Evolutionary conservation across 1,140 invertebrate species (phyloP).

Genomic region (Bombus pyrosoma): DNA sequence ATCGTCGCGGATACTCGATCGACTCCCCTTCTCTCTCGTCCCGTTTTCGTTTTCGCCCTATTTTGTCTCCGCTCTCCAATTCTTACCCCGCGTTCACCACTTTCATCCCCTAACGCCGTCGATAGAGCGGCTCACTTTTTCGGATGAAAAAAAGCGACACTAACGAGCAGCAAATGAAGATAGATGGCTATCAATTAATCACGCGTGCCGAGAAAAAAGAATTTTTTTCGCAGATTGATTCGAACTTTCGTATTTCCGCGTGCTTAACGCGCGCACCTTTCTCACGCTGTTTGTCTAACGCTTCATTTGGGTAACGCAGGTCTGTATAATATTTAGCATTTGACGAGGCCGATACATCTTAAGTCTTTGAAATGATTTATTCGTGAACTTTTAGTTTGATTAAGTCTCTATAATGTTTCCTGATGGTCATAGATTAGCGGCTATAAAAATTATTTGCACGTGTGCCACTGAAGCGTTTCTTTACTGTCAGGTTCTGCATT

Average conservation of each 20-base stretch:
- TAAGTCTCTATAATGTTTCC: too few species aligned
- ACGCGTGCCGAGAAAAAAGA: constrained; percentile 2
- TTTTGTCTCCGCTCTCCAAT: not conserved
- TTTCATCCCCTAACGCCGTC: not conserved
- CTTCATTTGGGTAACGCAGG: not conserved
- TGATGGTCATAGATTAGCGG: too few species aligned
- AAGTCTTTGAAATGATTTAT: too few species aligned
- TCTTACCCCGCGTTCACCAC: not conserved
- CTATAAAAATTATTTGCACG: too few species aligned
- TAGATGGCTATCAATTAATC: constrained; percentile 57
- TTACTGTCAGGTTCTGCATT: too few species aligned
- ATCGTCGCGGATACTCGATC: constrained; percentile 27
- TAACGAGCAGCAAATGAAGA: constrained; percentile 58
- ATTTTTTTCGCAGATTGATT: constrained; percentile 30
- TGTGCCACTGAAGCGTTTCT: too few species aligned
- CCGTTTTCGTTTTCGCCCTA: constrained; percentile 11
- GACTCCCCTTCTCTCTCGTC: not conserved
- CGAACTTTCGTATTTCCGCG: not conserved
- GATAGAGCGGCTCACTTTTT: not conserved
- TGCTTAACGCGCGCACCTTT: not conserved
- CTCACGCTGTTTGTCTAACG: not conserved
- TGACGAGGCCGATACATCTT: not conserved
- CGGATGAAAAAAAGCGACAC: constrained; percentile 22
- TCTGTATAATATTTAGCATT: not conserved
- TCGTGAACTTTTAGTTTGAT: too few species aligned